Evolutionary conservation across 2,888 invertebrate genomes (phyloP).

Genomic region (Baccha elongata): DNA sequence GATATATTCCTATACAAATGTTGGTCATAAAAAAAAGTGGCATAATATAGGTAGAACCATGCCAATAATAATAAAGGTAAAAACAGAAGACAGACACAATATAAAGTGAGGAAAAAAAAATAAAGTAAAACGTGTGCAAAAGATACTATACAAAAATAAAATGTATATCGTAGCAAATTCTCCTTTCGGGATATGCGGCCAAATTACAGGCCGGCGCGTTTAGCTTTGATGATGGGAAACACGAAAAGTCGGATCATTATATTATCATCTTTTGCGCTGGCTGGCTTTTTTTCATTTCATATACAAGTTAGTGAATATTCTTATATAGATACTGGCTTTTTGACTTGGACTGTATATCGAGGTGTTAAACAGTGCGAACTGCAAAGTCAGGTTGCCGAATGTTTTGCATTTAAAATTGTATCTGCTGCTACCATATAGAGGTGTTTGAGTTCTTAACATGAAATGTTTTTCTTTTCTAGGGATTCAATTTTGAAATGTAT

Average conservation of each 20-base stretch:
- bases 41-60: slow-evolving; percentile 25
- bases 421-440: slow-evolving; percentile 22
- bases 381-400: slow-evolving; percentile 66
- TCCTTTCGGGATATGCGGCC: slow-evolving; percentile 80
- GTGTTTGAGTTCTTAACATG: slow-evolving; percentile 1
- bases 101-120: slow-evolving; percentile 69
- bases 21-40: slow-evolving; percentile 36
- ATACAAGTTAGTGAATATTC: slow-evolving; percentile 58
- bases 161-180: slow-evolving; percentile 67
- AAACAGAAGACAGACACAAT: slow-evolving; percentile 68
- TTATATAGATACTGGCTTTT: slow-evolving; percentile 65
- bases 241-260: slow-evolving; percentile 79
- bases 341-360: slow-evolving; percentile 14
- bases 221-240: slow-evolving; percentile 82
- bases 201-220: slow-evolving; percentile 83
- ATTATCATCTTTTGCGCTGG: slow-evolving; percentile 69
- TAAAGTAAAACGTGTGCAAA: slow-evolving; percentile 36
- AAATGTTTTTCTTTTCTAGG: slow-evolving; percentile 16
- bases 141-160: slow-evolving; percentile 29
- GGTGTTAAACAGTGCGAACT: slow-evolving; percentile 58
- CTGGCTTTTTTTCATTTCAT: background rate
- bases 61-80: slow-evolving; percentile 62
- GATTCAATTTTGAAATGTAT: slow-evolving; percentile 50
- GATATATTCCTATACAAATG: slow-evolving; percentile 12
- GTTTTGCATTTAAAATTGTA: slow-evolving; percentile 63